Base-by-base conservation (phyloP, 1,140 invertebrate genomes). In the Lucilia sericata region DNA sequence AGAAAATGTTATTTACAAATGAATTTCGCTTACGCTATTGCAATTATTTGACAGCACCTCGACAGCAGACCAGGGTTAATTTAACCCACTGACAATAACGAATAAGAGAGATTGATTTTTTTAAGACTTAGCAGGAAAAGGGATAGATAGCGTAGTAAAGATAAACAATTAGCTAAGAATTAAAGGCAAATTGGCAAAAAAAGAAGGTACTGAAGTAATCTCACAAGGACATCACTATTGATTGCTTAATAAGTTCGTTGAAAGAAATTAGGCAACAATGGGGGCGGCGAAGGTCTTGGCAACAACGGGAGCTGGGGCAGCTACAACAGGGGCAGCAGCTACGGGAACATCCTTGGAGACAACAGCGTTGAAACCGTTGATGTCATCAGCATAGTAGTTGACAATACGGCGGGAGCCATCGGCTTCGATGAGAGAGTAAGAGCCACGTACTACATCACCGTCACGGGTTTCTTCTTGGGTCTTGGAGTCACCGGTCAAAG, bases 301-400 rank as follows among this genome's bases (percentile, higher is more conserved):
- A 21, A 89, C 86, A 74, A 88, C 84, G 34, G 88, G 88, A 36
- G 89, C 88, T 70, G 88, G 87, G 0, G 87, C 87, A 21, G 82
- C 70, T 19, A 82, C 80, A 51, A 83, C 84, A n/a, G 83, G 82
- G 9, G 87, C 89, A 42, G 88, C 88, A 80, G 90, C 87, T 17
- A 91, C 88, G 7, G 92, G 92, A 42, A 92, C 91, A 87, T 93
- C 92, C 86, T 93, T 93, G 87, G 93, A 92, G 13, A 93, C 93
- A 42, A 93, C 91, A 36, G 93, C 93, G 87, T 93, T 93, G 91
- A 93, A 93, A 86, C 92, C 93, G 86, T 93, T 93, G 84, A 93
- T 88, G 70, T 87, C 84, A 84, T 93, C 92, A 70, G 93, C 93
- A 82, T 91, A 91, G 90, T 94, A 94, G 84, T 92, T 92, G 80